Base-by-base conservation (phyloP, 1,140 invertebrate genomes). In the Melipona quadrifasciata region DNA sequence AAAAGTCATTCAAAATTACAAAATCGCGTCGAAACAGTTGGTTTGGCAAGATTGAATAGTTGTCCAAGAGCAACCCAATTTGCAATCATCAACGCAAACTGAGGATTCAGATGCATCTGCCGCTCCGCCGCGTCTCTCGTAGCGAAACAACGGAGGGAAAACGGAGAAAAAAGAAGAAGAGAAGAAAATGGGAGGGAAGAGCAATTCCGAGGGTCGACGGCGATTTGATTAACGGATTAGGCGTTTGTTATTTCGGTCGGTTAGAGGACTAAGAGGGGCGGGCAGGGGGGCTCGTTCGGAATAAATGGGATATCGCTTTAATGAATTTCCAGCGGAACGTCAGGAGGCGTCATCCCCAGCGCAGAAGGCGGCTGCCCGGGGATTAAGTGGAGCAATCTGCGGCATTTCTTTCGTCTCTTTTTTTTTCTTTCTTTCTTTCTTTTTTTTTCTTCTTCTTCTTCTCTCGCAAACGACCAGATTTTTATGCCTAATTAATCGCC, bases 401-500 rank as follows among this genome's bases (percentile, higher is more conserved):
- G 88, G 90, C 87, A 90, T 93, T 94, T 93, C 92, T 93, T 93
- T 93, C 86, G 68, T 87, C 86, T 93, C 92, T 93, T 92, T 93
- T 87, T 68, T 87, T 85, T 93, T 92, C 93, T 92, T 93, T 87
- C 5, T 93, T 93, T 93, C 92, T 92, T 87, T 71, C 86, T 85
- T 39, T 39, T 39, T 6, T 47, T 47, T 47, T 8, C 8, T 39
- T 47, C 5, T 47, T 47, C 8, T 47, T 93, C 92, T 93, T 93
- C 92, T 86, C 73, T 87, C 86, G 78, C 79, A 90, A 92, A 91
- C 89, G 89, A 89, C 84, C 77, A 83, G 90, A 92, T 91, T 93
- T 93, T 94, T 93, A 93, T 91, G 90, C 90, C 86, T 91, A 94
- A 94, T 94, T 94, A 93, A 95, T 94, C 92, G 93, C 91, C 92